These are phyloP conservation scores for Urocyon cinereoargenteus DNA, from an alignment of 2,797 vertebrate genomes.

Conservation along the genomic window DNA sequence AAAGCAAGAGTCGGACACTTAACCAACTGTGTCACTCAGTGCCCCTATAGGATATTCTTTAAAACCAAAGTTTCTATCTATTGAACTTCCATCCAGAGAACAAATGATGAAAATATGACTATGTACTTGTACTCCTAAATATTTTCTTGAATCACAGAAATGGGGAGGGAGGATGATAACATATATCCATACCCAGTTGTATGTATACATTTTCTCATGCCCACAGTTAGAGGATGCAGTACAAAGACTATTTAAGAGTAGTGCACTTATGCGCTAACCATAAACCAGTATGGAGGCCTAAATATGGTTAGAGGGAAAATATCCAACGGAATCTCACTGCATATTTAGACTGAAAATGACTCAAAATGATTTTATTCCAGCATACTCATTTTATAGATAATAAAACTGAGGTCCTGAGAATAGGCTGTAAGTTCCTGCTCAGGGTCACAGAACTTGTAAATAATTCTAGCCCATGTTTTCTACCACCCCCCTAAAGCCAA, in stretches of 20 bases:
- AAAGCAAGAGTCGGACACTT: neutral
- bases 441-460: neutral
- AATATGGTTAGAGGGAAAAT: neutral
- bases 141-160: conserved; percentile 30
- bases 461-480: neutral
- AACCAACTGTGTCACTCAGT: neutral
- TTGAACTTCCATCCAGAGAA: neutral
- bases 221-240: neutral
- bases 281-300: conserved; percentile 4
- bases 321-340: neutral
- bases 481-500: neutral
- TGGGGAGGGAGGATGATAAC: neutral
- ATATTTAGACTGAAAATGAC: conserved; percentile 54
- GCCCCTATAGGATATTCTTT: neutral
- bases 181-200: neutral
- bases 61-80: conserved; percentile 20
- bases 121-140: neutral
- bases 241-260: neutral
- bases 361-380: neutral
- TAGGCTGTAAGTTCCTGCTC: conserved; percentile 17
- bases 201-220: neutral
- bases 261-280: neutral
- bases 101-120: conserved; percentile 5
- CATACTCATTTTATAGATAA: neutral
- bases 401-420: neutral